A percentile compares a stretch with the other conserved stretches of the same genome.
Evolutionary conservation across 2,113 vertebrate genomes (phyloP).

Genomic region (Eublepharis macularius): DNA sequence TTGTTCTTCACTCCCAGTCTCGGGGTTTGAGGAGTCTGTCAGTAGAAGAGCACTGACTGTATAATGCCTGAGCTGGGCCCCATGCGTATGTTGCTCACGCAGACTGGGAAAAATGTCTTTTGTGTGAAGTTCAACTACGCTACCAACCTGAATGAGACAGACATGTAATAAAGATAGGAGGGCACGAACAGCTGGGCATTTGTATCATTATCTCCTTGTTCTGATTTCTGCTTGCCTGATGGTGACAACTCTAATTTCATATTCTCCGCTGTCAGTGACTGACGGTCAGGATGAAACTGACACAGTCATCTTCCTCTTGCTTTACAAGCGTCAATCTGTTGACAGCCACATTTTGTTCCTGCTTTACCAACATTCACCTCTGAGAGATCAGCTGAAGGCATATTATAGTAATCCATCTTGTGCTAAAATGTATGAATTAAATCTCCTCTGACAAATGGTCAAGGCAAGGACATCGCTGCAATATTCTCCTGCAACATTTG

Average conservation of each 20-base stretch:
- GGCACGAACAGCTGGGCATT: not conserved
- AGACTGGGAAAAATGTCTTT: too few relatives aligned
- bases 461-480: not conserved
- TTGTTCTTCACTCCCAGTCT: too few relatives aligned
- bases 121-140: not conserved
- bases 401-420: constrained; percentile 34
- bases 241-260: constrained; percentile 2
- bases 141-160: not conserved
- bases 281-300: not conserved
- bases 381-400: constrained; percentile 18
- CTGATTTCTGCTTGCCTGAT: not conserved
- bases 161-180: not conserved
- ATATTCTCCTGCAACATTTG: accelerated
- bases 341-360: constrained; percentile 31
- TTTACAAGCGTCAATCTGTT: constrained; percentile 23
- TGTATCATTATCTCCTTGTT: not conserved
- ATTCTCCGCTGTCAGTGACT: not conserved
- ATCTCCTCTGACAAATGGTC: constrained; percentile 3
- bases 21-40: too few relatives aligned
- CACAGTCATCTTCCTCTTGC: not conserved
- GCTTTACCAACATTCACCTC: constrained; percentile 21
- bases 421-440: constrained; percentile 25
- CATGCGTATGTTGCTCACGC: too few relatives aligned
- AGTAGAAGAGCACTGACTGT: too few relatives aligned
- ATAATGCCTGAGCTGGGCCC: too few relatives aligned